A percentile compares a stretch with the other conserved stretches of the same genome.
Evolutionary conservation across 2,888 invertebrate species (phyloP).

Genomic region (Tryphoninae sp.): DNA sequence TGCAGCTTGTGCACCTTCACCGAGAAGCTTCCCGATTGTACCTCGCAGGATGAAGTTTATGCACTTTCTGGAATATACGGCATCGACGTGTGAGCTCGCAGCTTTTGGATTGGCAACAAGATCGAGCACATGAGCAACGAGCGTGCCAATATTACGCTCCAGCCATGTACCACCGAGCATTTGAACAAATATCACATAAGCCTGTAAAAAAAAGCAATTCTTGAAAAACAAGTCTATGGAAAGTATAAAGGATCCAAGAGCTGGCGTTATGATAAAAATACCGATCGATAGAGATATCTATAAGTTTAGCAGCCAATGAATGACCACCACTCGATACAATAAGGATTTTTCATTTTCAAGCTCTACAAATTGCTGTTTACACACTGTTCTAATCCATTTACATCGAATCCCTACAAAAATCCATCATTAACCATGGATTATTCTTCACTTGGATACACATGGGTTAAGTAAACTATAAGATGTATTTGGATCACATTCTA

Average conservation of each 20-base stretch:
- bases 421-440: too few species aligned
- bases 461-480: too few species aligned
- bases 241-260: background rate
- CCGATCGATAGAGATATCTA: constrained; percentile 2
- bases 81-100: constrained; percentile 97
- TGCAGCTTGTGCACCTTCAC: constrained; percentile 97
- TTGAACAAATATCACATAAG: constrained; percentile 97
- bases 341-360: too few species aligned
- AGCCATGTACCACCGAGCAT: constrained; percentile 97
- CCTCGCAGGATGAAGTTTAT: constrained; percentile 96
- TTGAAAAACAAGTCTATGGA: constrained; percentile 33
- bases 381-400: too few species aligned
- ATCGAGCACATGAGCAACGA: constrained; percentile 95
- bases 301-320: background rate
- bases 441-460: too few species aligned
- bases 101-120: constrained; percentile 97
- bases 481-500: too few species aligned
- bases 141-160: constrained; percentile 93
- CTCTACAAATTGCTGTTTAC: too few species aligned
- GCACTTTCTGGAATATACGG: constrained; percentile 98
- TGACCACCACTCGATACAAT: too few species aligned
- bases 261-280: constrained; percentile 10
- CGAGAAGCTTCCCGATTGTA: constrained; percentile 95
- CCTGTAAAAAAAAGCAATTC: constrained; percentile 83
- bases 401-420: too few species aligned